phyloP scores from a whole-genome alignment of 2,888 invertebrate species.

The Polydesmus complanatus region DNA sequence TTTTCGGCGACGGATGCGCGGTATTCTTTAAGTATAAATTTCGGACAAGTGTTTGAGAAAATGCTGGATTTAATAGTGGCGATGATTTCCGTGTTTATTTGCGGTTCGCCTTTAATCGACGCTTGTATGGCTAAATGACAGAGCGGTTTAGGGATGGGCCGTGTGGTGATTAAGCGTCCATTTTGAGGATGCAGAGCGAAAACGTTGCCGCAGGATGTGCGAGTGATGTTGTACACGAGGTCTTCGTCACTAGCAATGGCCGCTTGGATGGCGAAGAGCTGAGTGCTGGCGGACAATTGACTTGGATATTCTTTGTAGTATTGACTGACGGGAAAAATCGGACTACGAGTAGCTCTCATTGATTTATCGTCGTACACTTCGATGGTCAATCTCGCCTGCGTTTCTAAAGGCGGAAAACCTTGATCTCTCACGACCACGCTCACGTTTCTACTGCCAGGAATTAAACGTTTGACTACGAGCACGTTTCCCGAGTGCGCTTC shows the following conservation, averaged over 20 bases:
- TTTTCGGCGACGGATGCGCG: constrained; percentile 24
- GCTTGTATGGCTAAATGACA: constrained; percentile 24
- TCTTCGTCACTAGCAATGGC: constrained; percentile 22
- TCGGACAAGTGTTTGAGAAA: constrained; percentile 21
- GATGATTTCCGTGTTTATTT: constrained; percentile 2
- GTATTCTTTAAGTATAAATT: constrained; percentile 25
- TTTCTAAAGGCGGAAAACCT: constrained; percentile 16
- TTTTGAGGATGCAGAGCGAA: constrained; percentile 15
- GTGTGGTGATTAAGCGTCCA: constrained; percentile 27
- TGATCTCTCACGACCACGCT: constrained; percentile 12
- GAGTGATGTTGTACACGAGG: constrained; percentile 23
- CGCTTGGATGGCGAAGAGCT: constrained; percentile 22
- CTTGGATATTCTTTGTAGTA: constrained; percentile 22
- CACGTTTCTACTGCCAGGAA: constrained; percentile 14
- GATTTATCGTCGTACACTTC: constrained; percentile 23
- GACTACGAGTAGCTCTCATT: constrained; percentile 17
- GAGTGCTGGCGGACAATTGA: constrained; percentile 22
- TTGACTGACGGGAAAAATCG: constrained; percentile 22
- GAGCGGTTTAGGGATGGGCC: constrained; percentile 17
- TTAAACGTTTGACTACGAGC: constrained; percentile 8
- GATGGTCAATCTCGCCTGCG: constrained; percentile 19
- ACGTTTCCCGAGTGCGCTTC: constrained; percentile 24
- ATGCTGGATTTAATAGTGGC: constrained; percentile 9
- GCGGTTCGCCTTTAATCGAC: constrained; percentile 18
- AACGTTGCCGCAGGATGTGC: constrained; percentile 6